Percentiles rank a stretch among this genome's conserved stretches.
phyloP scores from a whole-genome alignment of 2,797 vertebrate genomes.

The Buphagus erythrorhynchus region DNA sequence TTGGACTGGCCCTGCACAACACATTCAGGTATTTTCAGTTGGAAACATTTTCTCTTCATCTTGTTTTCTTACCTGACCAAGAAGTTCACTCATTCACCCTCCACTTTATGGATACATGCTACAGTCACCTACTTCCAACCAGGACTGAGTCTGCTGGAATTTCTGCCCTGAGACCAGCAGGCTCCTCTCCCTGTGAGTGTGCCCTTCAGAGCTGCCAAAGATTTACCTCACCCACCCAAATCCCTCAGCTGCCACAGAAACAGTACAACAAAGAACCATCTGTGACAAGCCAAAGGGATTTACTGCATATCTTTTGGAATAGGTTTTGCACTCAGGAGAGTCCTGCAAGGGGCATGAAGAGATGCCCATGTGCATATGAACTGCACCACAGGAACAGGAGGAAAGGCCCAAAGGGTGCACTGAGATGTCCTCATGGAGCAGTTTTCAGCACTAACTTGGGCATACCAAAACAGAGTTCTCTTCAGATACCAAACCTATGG shows the following conservation, averaged over 20 bases:
- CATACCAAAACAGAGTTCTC: not conserved
- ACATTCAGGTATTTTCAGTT: not conserved
- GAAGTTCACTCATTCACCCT: not conserved
- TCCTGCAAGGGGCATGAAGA: not conserved
- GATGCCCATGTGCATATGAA: not conserved
- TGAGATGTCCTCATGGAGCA: not conserved
- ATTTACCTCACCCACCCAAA: not conserved
- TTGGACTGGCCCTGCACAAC: not conserved
- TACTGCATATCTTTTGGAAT: not conserved
- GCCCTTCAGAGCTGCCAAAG: not conserved
- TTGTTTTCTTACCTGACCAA: not conserved
- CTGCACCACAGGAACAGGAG: not conserved
- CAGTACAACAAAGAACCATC: not conserved
- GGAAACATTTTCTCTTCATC: not conserved
- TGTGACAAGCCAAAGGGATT: not conserved
- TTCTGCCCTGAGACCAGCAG: not conserved
- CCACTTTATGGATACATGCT: not conserved
- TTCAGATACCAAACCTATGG: not conserved
- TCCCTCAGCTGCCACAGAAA: not conserved
- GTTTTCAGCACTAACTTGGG: not conserved
- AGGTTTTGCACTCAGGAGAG: not conserved
- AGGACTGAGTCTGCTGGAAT: not conserved
- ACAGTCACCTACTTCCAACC: not conserved
- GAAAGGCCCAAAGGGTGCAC: not conserved
- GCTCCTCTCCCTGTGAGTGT: accelerated